Base-by-base conservation (phyloP, 1,140 invertebrate species). In the Lepidurus arcticus region DNA sequence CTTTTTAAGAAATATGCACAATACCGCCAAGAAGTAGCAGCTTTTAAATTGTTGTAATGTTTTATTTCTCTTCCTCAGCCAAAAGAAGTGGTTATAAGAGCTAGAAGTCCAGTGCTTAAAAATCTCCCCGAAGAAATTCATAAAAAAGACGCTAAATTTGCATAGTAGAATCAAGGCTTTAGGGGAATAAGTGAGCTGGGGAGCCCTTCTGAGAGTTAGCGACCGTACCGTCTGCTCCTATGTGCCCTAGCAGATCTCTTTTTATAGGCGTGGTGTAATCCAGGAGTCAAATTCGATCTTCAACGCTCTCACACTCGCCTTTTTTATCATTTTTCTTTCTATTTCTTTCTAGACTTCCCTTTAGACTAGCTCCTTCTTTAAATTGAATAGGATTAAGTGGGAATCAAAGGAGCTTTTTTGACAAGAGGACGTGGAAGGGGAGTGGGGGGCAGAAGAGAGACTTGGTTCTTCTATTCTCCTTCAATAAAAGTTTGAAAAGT, bases 241-340 rank as follows among this genome's bases (percentile, higher is more conserved):
- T 65, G n/a, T 65, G 53, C 53, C 53, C 53, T 65, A 21, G 6
- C 16, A 65, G 53, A 65, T 65, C 21, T 65, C 53, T 16, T 65
- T 65, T 65, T 65, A 65, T 21, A 65, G 53, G 53, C 16, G 53
- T 34, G 53, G 53, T 65, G 53, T 65, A 65, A 65, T 65, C 53
- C 53, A 65, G 53, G 53, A 65, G 53, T 65, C 53, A 65, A 65
- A 65, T 65, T 65, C 53, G 53, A 65, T 65, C 53, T 65, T 65
- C 53, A 65, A 16, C 53, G 53, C 53, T 21, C n/a, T 65, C 53
- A 65, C 53, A 65, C 53, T 13, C 21, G 16, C 16, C 16, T 21
- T 7, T 65, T 65, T 65, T 65, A 6, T 9, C n/a, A 4, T 65
- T 65, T 65, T 16, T n/a, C 21, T 65, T 65, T 65, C n/a, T 21